Percentiles rank a stretch among this genome's conserved stretches.
These are phyloP conservation scores for Fulica atra DNA, from an alignment of 2,113 vertebrate species.

Conservation along the genomic window DNA sequence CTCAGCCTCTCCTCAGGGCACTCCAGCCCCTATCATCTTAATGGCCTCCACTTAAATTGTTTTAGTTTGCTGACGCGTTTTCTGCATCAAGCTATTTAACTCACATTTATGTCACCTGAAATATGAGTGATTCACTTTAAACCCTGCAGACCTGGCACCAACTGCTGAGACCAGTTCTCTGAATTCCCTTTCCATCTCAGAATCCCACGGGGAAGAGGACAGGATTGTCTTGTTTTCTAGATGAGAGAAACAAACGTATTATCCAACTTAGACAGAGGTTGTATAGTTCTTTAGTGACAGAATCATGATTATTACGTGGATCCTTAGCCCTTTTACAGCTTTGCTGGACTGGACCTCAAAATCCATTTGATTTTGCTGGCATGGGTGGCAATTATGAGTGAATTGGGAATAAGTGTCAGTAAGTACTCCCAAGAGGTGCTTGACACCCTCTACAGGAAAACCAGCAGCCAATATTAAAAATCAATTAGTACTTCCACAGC, in stretches of 20 bases:
- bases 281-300: not conserved
- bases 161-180: not conserved
- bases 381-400: not conserved
- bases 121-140: not conserved
- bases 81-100: not conserved
- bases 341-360: not conserved
- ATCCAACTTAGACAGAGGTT: not conserved
- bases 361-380: not conserved
- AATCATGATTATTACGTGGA: not conserved
- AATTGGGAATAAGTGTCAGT: not conserved
- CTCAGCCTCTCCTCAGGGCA: not conserved
- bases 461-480: slow-evolving; percentile 22
- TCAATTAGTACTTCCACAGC: slow-evolving; percentile 27
- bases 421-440: not conserved
- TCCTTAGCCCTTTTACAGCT: not conserved
- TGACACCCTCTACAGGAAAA: not conserved
- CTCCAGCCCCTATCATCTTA: not conserved
- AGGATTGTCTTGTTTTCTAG: not conserved
- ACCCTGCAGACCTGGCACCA: not conserved
- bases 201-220: not conserved
- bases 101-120: not conserved
- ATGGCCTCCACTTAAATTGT: not conserved
- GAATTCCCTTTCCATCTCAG: not conserved
- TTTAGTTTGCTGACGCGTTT: not conserved
- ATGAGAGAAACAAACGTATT: not conserved